Evolutionary conservation across 1,140 invertebrate genomes (phyloP).

Genomic region (Drosophila athabasca): DNA sequence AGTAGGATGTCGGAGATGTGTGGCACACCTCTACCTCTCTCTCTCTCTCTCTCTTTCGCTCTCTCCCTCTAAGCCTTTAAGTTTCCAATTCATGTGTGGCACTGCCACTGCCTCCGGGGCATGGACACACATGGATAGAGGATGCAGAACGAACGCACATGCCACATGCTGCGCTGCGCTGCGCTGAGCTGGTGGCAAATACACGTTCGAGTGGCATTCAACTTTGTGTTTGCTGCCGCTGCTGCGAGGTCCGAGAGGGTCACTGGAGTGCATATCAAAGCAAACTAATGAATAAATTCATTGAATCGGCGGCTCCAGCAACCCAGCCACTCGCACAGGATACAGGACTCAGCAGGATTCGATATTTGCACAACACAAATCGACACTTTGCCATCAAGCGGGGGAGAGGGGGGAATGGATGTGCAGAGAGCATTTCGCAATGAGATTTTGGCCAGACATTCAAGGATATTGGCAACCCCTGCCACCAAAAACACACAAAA

Average conservation of each 20-base stretch:
- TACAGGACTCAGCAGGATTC: conserved; percentile 21
- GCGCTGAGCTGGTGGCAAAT: conserved; percentile 38
- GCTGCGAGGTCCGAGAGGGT: conserved; percentile 18
- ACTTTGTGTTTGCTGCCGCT: conserved; percentile 45
- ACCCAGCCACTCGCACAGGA: too few species aligned
- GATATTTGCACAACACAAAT: conserved; percentile 67
- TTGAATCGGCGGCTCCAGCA: conserved; percentile 56
- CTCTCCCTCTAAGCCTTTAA: conserved; percentile 56
- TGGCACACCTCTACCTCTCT: conserved; percentile 34
- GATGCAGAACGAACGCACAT: conserved; percentile 36
- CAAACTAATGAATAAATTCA: conserved; percentile 81
- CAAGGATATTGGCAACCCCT: conserved; percentile 21
- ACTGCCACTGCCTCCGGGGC: conserved; percentile 4
- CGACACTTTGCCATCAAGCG: conserved; percentile 44
- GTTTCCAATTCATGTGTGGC: conserved; percentile 66
- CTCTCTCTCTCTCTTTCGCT: too few species aligned
- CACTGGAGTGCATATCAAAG: conserved; percentile 75
- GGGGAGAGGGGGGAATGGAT: too few species aligned
- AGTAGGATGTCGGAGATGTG: conserved; percentile 12
- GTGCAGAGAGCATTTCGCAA: not conserved
- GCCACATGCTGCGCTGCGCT: not conserved
- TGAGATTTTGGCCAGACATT: conserved; percentile 25
- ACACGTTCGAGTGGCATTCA: conserved; percentile 52
- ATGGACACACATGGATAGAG: conserved; percentile 20
- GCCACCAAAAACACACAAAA: not conserved